Base-by-base conservation (phyloP, 2,888 invertebrate species). In the Neria commutata region DNA sequence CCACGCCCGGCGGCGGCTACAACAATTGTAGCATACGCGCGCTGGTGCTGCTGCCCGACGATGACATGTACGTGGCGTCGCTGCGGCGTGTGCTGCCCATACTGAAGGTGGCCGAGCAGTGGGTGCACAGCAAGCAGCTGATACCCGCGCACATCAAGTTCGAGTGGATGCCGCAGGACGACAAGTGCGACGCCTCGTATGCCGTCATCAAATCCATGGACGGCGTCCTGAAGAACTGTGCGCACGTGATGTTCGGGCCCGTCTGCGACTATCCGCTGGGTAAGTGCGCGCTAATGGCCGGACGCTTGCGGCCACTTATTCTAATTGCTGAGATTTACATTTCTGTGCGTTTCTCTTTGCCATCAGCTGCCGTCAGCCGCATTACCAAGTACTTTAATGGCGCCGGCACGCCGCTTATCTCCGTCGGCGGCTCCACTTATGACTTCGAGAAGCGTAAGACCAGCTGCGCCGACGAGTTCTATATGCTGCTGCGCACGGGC, bases 251-350 rank as follows among this genome's bases (percentile, higher is more conserved):
- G 71, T 88, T 94, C 68, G 93, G 93, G 10, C 91, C 92, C 0
- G 86, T 89, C 1, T 94, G 93, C 70, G 93, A 94, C 72, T 92
- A 89, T 78, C 88, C 90, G 25, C 80, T 92, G 54, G 92, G 93
- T 93, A 82, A 86, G 88, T 84, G 23, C 6, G 10, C 24, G 1
- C 37, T 0, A 23, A 48, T 11, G 14, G 6, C 6, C 29, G 29
- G 11, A 29, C 11, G 6, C 11, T 29, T 8, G 11, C 29, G 6
- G 29, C 42, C 17, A 17, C 17, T 42, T 42, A 19, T 6, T 14
- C 19, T 6, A 19, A 19, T 42, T 42, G 1, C n/a, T 21, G 17
- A 19, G 5, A n/a, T 37, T 10, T 16, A 37, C 16, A 26, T 19
- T 14, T 42, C 1, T 34, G 14, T n/a, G n/a, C n/a, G n/a, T 48